Conservation (phyloP, 2,888 invertebrate genomes). For the Eucera pruinosa region DNA sequence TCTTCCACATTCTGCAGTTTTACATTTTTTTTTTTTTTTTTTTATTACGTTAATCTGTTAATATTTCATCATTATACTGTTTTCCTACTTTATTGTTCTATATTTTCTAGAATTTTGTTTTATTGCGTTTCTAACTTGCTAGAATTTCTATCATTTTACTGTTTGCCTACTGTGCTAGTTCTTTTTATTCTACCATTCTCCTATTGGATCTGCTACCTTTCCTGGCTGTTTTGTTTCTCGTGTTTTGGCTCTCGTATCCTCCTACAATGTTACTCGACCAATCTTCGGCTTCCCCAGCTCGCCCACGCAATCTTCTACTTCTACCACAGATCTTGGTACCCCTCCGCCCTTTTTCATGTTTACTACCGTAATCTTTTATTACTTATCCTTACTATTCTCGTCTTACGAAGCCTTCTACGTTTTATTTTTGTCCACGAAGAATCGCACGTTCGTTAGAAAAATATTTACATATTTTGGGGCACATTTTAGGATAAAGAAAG, state of each 20-base stretch:
- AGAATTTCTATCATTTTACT: background rate
- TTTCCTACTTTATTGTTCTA: too few species aligned
- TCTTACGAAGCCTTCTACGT: too few species aligned
- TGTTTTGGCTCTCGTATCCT: background rate
- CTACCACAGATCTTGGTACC: too few species aligned
- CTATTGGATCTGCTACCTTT: too few species aligned
- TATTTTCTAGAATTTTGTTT: too few species aligned
- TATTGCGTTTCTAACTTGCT: too few species aligned
- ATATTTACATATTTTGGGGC: too few species aligned
- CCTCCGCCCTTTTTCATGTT: too few species aligned
- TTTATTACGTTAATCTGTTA: background rate
- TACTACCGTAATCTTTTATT: background rate
- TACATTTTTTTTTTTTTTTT: too few species aligned
- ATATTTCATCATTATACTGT: background rate
- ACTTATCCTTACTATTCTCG: too few species aligned
- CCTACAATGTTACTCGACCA: background rate
- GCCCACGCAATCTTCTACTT: background rate
- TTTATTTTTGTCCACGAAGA: too few species aligned
- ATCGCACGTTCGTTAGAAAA: background rate
- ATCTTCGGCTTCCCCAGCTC: background rate
- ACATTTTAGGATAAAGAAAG: too few species aligned
- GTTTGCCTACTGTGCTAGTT: background rate
- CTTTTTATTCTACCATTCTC: background rate
- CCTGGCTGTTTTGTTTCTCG: background rate
- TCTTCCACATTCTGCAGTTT: background rate